Base-by-base conservation (phyloP, 92 coral and sea anemone species). In the Paramuricea clavata region DNA sequence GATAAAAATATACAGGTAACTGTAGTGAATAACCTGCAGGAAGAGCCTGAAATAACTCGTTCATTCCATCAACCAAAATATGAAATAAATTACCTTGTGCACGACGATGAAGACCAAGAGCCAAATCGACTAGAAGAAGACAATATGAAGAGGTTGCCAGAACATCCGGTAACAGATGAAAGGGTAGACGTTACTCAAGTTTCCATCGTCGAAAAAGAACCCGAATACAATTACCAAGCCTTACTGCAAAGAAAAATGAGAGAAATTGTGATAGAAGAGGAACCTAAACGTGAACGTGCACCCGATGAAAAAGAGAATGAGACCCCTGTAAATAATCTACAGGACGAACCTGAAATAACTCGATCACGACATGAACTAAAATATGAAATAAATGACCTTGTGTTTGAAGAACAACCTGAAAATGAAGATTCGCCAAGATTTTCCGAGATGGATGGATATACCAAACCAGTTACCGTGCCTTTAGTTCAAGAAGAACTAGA, bases 231-330 rank as follows among this genome's bases (percentile, higher is more conserved):
- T 22, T 60, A 22, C 68, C 2, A 12, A 0, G 12, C 23, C 23
- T 60, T 15, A 22, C 68, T 21, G 23, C 68, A 30, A 16, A 26
- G 28, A 60, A 60, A 60, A 60, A 60, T 12, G 23, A 12, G 32
- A n/a, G 21, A 60, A 12, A 12, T 60, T 60, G 68, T 60, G 6
- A 21, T 60, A 60, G 68, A 60, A 23, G 68, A 60, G 68, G 68
- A 60, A 60, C 3, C 32, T 22, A 28, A n/a, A 60, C n/a, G n/a
- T n/a, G 12, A 12, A 60, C 68, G 31, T 6, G 23, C 12, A 23
- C 12, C 21, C 8, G 68, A 60, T 60, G 33, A 21, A 60, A 60
- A 23, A 8, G 12, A 21, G 31, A 6, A 25, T 6, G 32, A 11
- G 12, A 26, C 68, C 6, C 28, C 68, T 15, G 32, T 60, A 8